A percentile compares a stretch with the other conserved stretches of the same genome.
phyloP scores from a whole-genome alignment of 2,113 vertebrate genomes.

The Entosphenus tridentatus region DNA sequence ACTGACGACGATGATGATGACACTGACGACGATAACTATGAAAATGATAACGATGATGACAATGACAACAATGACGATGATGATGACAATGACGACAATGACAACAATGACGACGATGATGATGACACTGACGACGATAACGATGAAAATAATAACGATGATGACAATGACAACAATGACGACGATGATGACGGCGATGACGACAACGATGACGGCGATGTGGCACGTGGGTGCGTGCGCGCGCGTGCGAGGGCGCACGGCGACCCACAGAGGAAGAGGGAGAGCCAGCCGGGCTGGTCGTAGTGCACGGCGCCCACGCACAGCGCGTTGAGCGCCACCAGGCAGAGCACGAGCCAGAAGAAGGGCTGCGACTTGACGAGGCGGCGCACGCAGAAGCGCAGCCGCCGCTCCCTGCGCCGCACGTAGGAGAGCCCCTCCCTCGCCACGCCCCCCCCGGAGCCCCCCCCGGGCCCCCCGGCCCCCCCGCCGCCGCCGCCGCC shows the following conservation, averaged over 20 bases:
- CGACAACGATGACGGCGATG: background rate
- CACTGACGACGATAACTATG: too few species aligned
- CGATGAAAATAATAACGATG: background rate
- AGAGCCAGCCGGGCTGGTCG: background rate
- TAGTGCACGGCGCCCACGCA: constrained; percentile 2
- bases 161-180: background rate
- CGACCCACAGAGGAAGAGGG: background rate
- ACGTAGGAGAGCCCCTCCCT: constrained; percentile 20
- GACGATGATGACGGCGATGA: background rate
- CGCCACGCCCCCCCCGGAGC: constrained; percentile 18
- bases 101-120: background rate
- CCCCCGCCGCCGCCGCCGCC: too few species aligned
- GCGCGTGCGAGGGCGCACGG: background rate
- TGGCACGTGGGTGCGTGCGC: background rate
- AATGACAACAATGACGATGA: background rate
- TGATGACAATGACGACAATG: background rate
- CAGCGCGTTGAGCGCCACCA: background rate
- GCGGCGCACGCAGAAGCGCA: background rate
- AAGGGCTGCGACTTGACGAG: background rate
- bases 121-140: background rate
- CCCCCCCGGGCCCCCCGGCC: too few species aligned
- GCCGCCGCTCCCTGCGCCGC: background rate
- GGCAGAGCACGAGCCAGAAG: constrained; percentile 1
- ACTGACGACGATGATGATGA: background rate
- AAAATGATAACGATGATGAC: background rate